phyloP scores from a whole-genome alignment of 2,888 invertebrate species.

The Euplexia lucipara region DNA sequence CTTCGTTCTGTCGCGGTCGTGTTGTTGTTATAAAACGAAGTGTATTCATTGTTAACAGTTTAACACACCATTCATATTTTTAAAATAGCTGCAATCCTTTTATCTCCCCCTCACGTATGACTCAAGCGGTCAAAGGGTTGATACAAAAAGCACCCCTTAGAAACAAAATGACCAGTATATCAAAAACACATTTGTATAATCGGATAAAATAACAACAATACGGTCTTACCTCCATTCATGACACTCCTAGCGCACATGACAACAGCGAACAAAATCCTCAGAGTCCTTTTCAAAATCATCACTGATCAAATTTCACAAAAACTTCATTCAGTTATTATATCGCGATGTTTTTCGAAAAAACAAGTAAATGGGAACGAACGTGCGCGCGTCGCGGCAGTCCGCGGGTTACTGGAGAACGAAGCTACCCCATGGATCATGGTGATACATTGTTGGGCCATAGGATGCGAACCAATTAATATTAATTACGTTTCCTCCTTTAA shows the following conservation, averaged over 20 bases:
- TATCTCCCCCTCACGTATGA: constrained; percentile 22
- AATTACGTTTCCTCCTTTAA: constrained; percentile 60
- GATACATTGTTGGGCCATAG: constrained; percentile 53
- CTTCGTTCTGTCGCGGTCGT: not conserved
- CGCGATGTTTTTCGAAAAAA: constrained; percentile 55
- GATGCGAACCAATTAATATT: constrained; percentile 64
- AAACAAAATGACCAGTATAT: constrained; percentile 45
- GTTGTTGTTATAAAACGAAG: not conserved
- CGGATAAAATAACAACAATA: constrained; percentile 21
- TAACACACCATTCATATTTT: not conserved
- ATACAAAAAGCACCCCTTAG: constrained; percentile 45
- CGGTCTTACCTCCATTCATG: constrained; percentile 80
- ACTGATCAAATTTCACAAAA: constrained; percentile 65
- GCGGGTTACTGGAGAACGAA: constrained; percentile 72
- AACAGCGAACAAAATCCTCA: constrained; percentile 75
- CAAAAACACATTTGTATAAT: constrained; percentile 24
- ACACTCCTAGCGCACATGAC: constrained; percentile 77
- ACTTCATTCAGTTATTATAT: constrained; percentile 60
- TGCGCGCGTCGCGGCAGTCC: constrained; percentile 68
- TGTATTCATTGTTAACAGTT: not conserved
- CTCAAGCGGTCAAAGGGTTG: constrained; percentile 52
- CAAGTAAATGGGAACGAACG: constrained; percentile 59
- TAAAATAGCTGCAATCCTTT: constrained; percentile 36
- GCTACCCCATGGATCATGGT: constrained; percentile 64
- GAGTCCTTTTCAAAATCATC: constrained; percentile 81